Evolutionary conservation across 92 coral and sea anemone genomes (phyloP).

Genomic region (Pocillopora grandis): DNA sequence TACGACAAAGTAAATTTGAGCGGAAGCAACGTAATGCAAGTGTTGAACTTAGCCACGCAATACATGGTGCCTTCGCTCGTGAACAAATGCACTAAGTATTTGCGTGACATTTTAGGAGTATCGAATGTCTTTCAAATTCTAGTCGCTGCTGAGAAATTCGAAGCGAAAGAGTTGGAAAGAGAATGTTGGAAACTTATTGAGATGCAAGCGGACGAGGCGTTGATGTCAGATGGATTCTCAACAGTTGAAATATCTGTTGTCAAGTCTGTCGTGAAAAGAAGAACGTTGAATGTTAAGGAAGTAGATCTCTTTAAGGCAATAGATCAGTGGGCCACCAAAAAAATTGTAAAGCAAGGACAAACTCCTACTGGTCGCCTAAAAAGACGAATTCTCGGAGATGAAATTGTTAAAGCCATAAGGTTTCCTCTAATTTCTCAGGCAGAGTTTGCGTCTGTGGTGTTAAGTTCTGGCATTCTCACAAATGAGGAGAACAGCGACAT

Average conservation of each 20-base stretch:
- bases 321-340: too few species aligned
- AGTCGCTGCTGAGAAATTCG: slow-evolving; percentile 31
- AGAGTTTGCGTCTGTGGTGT: too few species aligned
- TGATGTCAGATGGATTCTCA: slow-evolving; percentile 33
- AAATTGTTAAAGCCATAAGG: too few species aligned
- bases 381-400: too few species aligned
- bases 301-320: too few species aligned
- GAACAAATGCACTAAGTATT: slow-evolving; percentile 26
- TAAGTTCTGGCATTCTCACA: too few species aligned
- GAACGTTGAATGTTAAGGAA: not conserved
- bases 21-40: not conserved
- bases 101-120: slow-evolving; percentile 31
- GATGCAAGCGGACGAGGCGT: slow-evolving; percentile 35
- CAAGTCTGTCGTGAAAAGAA: slow-evolving; percentile 12
- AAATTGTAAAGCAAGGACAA: too few species aligned
- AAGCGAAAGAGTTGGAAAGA: slow-evolving; percentile 30
- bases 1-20: too few species aligned
- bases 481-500: too few species aligned
- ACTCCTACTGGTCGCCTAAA: too few species aligned
- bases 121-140: slow-evolving; percentile 51
- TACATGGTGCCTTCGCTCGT: not conserved
- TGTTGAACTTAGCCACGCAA: too few species aligned
- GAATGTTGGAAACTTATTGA: slow-evolving; percentile 53
- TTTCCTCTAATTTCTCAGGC: too few species aligned
- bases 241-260: slow-evolving; percentile 6